Evolutionary conservation across 1,140 invertebrate genomes (phyloP), one percentile per base, ranked within the genome.

Genomic region (Drosophila mojavensis): DNA sequence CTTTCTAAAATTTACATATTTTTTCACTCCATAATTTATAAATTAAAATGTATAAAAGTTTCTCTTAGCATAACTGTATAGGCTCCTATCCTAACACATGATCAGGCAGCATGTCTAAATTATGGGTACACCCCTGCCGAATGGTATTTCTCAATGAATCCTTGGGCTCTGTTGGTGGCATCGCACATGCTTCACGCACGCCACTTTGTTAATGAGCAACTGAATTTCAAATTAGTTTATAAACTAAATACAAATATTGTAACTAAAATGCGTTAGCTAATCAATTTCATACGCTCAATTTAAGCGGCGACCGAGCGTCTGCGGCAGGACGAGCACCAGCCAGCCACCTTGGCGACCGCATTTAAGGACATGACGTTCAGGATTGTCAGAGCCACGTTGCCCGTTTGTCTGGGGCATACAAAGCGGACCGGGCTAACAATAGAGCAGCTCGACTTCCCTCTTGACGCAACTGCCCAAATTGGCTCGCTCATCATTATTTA

Each of bases 401-500:
- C 77, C 51, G 47, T 41, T 63, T 69, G 75, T 65, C 72, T 64
- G 56, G 20, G 17, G 26, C 54, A 64, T n/a, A 84, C 73, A 88
- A 88, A 68, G 74, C 39, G 53, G 65, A 24, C 47, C 39, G 13
- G 53, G 61, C 50, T 10, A 59, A 80, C 59, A 89, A 89, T 69
- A 65, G 67, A 62, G 2, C 20, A 68, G 47, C 48, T 72, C 77
- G 71, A 75, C 61, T 61, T 78, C 39, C 20, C 78, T 55, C 76
- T 89, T 81, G 80, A 89, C 80, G 84, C 85, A 89, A 89, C 84
- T 78, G 70, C 77, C 69, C 80, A 67, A 83, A 89, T 89, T 89
- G 84, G 78, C 84, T 89, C 78, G 74, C 84, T 76, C 79, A 88
- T 89, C 84, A 89, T 89, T 89, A 89, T 89, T 89, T 82, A 89